These are phyloP conservation scores for Zaprionus davidi DNA, from an alignment of 1,140 invertebrate species.

Conservation along the genomic window DNA sequence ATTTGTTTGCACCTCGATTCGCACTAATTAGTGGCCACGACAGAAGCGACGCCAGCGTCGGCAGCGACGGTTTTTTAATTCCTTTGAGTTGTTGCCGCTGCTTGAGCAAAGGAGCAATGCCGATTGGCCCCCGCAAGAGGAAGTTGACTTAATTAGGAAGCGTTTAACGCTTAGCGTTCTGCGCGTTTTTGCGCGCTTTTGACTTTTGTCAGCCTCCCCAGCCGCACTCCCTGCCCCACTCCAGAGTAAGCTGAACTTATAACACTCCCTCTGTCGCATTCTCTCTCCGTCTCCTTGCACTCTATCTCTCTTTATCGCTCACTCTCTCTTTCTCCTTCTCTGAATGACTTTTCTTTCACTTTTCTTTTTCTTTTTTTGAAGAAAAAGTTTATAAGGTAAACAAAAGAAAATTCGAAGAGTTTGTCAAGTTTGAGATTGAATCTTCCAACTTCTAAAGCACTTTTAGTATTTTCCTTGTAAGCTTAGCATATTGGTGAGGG, in stretches of 20 bases:
- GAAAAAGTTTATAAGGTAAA: not conserved
- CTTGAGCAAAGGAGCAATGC: conserved; percentile 57
- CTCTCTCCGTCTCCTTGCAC: too few species aligned
- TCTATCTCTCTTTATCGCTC: too few species aligned
- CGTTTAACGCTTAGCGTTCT: conserved; percentile 48
- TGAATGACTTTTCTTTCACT: too few species aligned
- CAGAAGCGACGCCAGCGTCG: conserved; percentile 24
- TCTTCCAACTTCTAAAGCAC: too few species aligned
- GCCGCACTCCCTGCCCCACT: not conserved
- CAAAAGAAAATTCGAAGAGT: not conserved
- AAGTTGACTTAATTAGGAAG: conserved; percentile 73
- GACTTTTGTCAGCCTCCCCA: conserved; percentile 42
- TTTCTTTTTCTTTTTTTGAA: too few species aligned
- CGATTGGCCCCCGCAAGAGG: conserved; percentile 56
- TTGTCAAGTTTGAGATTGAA: too few species aligned
- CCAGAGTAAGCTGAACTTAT: not conserved
- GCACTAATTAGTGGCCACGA: conserved; percentile 75
- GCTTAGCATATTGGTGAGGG: not conserved
- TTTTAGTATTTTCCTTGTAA: too few species aligned
- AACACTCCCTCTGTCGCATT: not conserved
- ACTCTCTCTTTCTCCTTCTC: too few species aligned
- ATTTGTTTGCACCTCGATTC: conserved; percentile 66
- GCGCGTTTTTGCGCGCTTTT: conserved; percentile 48
- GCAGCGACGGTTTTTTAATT: conserved; percentile 41
- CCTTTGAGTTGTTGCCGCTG: conserved; percentile 64